Conservation (phyloP, 2,888 invertebrate species). For the Ectropis crepuscularia region DNA sequence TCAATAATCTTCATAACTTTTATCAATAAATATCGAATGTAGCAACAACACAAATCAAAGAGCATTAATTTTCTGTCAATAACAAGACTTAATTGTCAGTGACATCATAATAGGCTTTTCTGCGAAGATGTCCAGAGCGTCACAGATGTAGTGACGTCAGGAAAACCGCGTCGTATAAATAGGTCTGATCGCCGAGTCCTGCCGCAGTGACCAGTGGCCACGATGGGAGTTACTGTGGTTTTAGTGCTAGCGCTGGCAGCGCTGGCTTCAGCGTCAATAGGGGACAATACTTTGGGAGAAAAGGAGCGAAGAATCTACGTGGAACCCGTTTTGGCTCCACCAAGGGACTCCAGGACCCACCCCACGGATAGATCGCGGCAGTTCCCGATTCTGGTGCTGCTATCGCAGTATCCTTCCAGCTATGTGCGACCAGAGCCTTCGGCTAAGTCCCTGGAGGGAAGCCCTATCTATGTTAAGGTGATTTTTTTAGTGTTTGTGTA, state of each 20-base stretch:
- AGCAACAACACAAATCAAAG: slow-evolving; percentile 3
- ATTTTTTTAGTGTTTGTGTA: slow-evolving; percentile 33
- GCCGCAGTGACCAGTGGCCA: slow-evolving; percentile 66
- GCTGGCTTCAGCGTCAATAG: slow-evolving; percentile 59
- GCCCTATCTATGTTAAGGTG: slow-evolving; percentile 76
- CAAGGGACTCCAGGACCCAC: slow-evolving; percentile 66
- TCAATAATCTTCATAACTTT: slow-evolving; percentile 2
- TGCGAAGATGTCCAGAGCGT: slow-evolving; percentile 54
- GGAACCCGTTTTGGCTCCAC: slow-evolving; percentile 75
- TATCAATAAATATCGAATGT: not conserved
- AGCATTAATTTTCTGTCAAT: slow-evolving; percentile 2
- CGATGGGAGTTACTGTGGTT: slow-evolving; percentile 67
- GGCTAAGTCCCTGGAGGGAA: slow-evolving; percentile 66
- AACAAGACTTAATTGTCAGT: slow-evolving; percentile 41
- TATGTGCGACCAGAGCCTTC: slow-evolving; percentile 57
- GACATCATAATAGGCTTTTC: slow-evolving; percentile 64
- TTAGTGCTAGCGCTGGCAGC: slow-evolving; percentile 63
- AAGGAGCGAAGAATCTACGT: slow-evolving; percentile 70
- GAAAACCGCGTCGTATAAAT: slow-evolving; percentile 76
- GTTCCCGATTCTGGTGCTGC: slow-evolving; percentile 74
- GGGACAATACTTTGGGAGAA: slow-evolving; percentile 68
- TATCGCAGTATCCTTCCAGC: slow-evolving; percentile 57
- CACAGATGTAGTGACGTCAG: slow-evolving; percentile 59
- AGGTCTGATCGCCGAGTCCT: slow-evolving; percentile 69
- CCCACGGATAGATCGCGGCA: slow-evolving; percentile 70